Evolutionary conservation across 2,888 invertebrate species (phyloP).

Genomic region (Ornithoptera alexandrae): DNA sequence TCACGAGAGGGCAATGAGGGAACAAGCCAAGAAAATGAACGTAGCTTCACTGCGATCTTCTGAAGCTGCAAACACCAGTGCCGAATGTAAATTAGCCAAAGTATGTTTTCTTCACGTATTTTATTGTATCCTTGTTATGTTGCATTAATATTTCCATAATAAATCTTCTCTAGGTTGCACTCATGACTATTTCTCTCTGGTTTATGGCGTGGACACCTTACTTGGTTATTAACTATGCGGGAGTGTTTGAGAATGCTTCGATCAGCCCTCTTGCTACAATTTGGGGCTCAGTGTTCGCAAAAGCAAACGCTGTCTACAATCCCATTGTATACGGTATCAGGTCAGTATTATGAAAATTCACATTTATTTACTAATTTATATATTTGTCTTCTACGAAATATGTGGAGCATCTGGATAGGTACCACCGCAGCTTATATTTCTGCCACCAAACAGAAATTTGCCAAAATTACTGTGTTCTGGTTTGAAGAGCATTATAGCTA

Average conservation of each 20-base stretch:
- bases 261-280: slow-evolving; percentile 90
- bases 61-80: slow-evolving; percentile 87
- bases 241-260: slow-evolving; percentile 86
- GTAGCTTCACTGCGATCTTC: slow-evolving; percentile 91
- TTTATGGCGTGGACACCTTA: slow-evolving; percentile 97
- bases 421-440: too few species aligned
- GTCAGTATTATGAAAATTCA: slow-evolving; percentile 59
- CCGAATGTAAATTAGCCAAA: slow-evolving; percentile 93
- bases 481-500: too few species aligned
- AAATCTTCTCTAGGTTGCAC: slow-evolving; percentile 82
- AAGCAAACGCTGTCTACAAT: slow-evolving; percentile 94
- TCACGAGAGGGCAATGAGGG: slow-evolving; percentile 92
- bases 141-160: background rate
- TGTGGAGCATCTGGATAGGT: too few species aligned
- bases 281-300: slow-evolving; percentile 95
- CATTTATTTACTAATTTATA: too few species aligned
- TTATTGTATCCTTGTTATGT: background rate
- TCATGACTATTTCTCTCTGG: slow-evolving; percentile 94
- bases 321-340: slow-evolving; percentile 95
- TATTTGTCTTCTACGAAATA: too few species aligned
- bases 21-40: slow-evolving; percentile 96
- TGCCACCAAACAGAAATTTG: too few species aligned
- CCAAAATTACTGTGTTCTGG: too few species aligned
- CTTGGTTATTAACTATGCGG: slow-evolving; percentile 88
- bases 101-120: slow-evolving; percentile 45